These are phyloP conservation scores for Nasonia oneida DNA, from an alignment of 2,888 invertebrate genomes.

Conservation along the genomic window DNA sequence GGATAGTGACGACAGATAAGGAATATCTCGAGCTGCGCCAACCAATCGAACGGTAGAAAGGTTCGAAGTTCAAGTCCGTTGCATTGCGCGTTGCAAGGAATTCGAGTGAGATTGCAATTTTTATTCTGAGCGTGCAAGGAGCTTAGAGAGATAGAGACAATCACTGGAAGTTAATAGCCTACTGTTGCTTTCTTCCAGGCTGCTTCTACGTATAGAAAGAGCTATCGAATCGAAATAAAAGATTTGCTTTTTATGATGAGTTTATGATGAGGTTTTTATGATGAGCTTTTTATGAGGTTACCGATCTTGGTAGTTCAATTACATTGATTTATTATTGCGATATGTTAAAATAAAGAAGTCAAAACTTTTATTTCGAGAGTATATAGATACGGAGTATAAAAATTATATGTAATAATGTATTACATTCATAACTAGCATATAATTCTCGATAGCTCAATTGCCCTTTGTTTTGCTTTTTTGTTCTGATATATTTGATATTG, in stretches of 20 bases:
- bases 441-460: not conserved
- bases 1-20: too few species aligned
- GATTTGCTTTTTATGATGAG: not conserved
- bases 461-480: not conserved
- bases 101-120: conserved; percentile 28
- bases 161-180: not conserved
- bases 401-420: not conserved
- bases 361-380: too few species aligned
- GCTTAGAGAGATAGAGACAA: not conserved
- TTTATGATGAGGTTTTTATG: not conserved
- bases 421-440: not conserved
- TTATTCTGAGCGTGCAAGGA: not conserved
- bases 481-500: not conserved
- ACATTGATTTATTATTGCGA: not conserved
- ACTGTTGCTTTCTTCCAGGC: conserved; percentile 11
- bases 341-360: not conserved
- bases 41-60: conserved; percentile 40
- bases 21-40: too few species aligned
- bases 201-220: not conserved
- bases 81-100: conserved; percentile 13
- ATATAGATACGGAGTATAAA: not conserved
- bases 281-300: not conserved
- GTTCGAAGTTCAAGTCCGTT: conserved; percentile 60
- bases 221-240: conserved; percentile 12
- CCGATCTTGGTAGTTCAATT: not conserved